A percentile compares a stretch with the other conserved stretches of the same genome.
Conservation (phyloP, 2,888 invertebrate genomes). For the Heliconius cydno region DNA sequence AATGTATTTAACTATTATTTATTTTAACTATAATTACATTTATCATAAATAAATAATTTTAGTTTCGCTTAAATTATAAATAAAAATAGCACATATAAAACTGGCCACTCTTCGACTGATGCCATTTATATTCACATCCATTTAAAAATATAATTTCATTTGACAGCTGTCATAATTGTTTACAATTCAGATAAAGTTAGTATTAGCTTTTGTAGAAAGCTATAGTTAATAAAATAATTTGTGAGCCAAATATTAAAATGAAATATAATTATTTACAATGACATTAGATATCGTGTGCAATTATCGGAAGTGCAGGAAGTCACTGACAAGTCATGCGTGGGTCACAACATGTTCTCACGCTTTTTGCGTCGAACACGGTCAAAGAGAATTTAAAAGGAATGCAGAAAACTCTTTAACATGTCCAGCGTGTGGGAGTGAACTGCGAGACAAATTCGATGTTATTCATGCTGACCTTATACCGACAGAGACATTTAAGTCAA, state of each 20-base stretch:
- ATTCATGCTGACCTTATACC: conserved; percentile 81
- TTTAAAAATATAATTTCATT: not conserved
- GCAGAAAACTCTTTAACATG: conserved; percentile 75
- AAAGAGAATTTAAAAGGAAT: conserved; percentile 76
- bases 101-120: not conserved
- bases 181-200: not conserved
- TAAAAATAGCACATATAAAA: not conserved
- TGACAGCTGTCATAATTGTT: conserved; percentile 25
- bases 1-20: not conserved
- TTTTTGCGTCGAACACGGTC: conserved; percentile 81
- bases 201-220: not conserved
- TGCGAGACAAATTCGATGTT: conserved; percentile 80
- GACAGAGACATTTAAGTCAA: conserved; percentile 79
- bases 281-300: conserved; percentile 79
- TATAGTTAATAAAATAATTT: not conserved
- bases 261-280: conserved; percentile 52
- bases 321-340: conserved; percentile 77
- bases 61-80: not conserved
- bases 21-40: not conserved
- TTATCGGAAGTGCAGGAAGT: conserved; percentile 79
- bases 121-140: not conserved
- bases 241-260: not conserved
- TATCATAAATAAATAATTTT: not conserved
- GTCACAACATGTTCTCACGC: conserved; percentile 83
- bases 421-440: conserved; percentile 78